Conservation (phyloP, 2,113 vertebrate species). For the Odocoileus virginianus region DNA sequence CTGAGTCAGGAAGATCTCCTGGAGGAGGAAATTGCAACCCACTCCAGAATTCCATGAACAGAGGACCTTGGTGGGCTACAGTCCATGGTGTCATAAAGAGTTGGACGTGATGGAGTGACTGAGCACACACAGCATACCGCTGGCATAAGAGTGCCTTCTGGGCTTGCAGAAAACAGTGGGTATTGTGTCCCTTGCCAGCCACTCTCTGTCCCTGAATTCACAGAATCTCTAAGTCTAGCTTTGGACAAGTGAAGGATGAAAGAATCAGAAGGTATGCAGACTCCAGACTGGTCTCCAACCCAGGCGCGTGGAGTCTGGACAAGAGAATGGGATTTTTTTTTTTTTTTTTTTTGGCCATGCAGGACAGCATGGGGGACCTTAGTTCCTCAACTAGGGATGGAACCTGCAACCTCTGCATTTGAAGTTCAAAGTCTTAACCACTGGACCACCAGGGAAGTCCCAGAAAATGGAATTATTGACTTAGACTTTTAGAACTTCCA, state of each 20-base stretch:
- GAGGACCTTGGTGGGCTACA: not conserved
- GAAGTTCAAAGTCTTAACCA: not conserved
- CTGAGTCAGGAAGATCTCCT: not conserved
- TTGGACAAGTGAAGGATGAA: not conserved
- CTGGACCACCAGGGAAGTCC: not conserved
- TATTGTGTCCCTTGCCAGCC: not conserved
- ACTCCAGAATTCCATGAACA: not conserved
- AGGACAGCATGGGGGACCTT: not conserved
- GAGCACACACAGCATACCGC: not conserved
- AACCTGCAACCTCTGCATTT: not conserved
- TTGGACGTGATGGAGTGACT: not conserved
- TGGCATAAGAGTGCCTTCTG: not conserved
- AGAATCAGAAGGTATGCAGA: not conserved
- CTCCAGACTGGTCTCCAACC: not conserved
- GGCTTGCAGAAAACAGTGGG: not conserved
- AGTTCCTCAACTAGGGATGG: not conserved
- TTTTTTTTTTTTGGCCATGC: rapidly evolving
- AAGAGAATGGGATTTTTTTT: not conserved
- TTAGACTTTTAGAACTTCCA: not conserved
- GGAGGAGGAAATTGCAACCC: not conserved
- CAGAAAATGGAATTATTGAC: not conserved
- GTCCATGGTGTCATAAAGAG: not conserved
- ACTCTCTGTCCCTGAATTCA: not conserved
- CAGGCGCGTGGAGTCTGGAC: not conserved
- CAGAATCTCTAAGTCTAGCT: not conserved